phyloP scores from a whole-genome alignment of 2,888 invertebrate species.

The Aspidiotus rigidus region DNA sequence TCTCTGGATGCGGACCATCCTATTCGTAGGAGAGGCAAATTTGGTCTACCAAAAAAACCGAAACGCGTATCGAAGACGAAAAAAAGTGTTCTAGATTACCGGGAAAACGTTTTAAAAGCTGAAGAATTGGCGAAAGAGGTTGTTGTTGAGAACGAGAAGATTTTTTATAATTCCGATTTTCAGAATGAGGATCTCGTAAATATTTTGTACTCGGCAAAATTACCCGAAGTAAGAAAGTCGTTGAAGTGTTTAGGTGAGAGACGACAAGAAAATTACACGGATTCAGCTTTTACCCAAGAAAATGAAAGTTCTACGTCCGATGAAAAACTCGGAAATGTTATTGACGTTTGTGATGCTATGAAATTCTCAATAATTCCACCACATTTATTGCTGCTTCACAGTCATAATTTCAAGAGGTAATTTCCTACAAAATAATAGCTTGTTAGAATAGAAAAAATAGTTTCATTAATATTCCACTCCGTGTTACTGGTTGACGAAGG shows the following conservation, averaged over 20 bases:
- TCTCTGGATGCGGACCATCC: slow-evolving; percentile 24
- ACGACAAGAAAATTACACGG: not conserved
- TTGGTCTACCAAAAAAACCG: not conserved
- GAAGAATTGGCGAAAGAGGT: slow-evolving; percentile 10
- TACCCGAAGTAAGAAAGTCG: slow-evolving; percentile 11
- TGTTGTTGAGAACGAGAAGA: not conserved
- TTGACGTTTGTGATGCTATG: not conserved
- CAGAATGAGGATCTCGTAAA: slow-evolving; percentile 8
- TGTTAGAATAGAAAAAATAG: not conserved
- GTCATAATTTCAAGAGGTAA: slow-evolving; percentile 26
- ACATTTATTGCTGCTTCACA: slow-evolving; percentile 16
- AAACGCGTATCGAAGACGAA: slow-evolving; percentile 18
- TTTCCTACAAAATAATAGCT: not conserved
- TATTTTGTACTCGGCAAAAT: slow-evolving; percentile 1
- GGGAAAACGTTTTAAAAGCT: not conserved
- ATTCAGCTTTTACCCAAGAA: not conserved
- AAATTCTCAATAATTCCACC: slow-evolving; percentile 18
- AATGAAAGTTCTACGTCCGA: not conserved
- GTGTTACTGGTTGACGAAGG: not conserved
- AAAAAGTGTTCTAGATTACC: slow-evolving; percentile 3
- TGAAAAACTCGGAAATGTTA: not conserved
- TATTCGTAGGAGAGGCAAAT: slow-evolving; percentile 15
- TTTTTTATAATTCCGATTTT: not conserved
- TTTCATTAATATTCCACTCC: not conserved
- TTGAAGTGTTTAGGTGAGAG: not conserved